Evolutionary conservation across 2,888 invertebrate genomes (phyloP), one percentile per base, ranked within the genome.

Genomic region (Ceramica pisi): DNA sequence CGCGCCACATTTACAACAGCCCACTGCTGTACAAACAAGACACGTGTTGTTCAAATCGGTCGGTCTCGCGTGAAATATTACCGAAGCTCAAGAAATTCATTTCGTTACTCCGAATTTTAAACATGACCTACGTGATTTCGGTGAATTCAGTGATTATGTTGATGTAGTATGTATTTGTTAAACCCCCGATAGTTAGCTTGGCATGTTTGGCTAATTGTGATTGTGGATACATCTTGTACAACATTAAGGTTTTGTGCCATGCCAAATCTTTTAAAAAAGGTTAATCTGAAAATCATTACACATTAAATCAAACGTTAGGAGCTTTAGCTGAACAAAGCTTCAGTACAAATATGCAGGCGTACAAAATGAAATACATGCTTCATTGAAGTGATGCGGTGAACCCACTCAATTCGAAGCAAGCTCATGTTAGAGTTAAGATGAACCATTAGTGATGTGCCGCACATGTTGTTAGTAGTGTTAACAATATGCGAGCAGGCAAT

Each of bases 31-130:
- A 90, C 90, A 92, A 92, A 93, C 90, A 90, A 88, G 87, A 92
- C 92, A 92, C 90, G 90, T 92, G 92, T 91, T 90, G 88, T 90
- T 89, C 86, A 86, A 89, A 92, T 92, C 89, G 87, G 86, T 92
- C 89, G 87, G 86, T 88, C 90, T 88, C 88, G 88, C 87, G 86
- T 89, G 88, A 92, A 90, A 89, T 90, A 90, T 88, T 90, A 89
- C 82, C 73, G 75, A 81, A 77, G 75, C 67, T 81, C 76, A 84
- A 85, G 82, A 88, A 89, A 90, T 90, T 91, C 86, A 90, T 90
- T 89, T 90, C 81, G 88, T 87, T 88, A 81, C 85, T 73, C 72
- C 66, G 84, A 83, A 87, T 84, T 85, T 76, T 67, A 75, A 67
- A 77, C 69, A 77, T 76, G 62, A 73, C 68, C 73, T 65, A 75